Evolutionary conservation across 2,888 invertebrate species (phyloP), one percentile per base, ranked within the genome.

Genomic region (Sarcophaga caerulescens): DNA sequence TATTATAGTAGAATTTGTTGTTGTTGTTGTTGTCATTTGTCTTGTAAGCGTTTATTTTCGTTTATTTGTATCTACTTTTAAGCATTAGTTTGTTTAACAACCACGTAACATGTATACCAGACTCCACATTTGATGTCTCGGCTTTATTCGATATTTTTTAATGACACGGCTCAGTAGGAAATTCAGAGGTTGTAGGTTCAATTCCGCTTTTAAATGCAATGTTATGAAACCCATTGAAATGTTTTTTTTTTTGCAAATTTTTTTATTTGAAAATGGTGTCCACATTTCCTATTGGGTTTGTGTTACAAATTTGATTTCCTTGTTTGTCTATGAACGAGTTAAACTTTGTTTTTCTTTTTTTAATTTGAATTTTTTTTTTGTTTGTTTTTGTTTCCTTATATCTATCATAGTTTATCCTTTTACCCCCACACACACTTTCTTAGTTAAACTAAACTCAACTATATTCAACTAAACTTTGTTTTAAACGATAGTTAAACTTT

Each of bases 61-160:
- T 59, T 65, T 66, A 19, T 63, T 52, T 73, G 1, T 10, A 10
- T 10, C 35, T 35, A 10, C 35, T 83, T 60, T 63, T 69, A 73
- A 45, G 57, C 57, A 69, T 83, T 73, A 74, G 63, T 78, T 83
- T 57, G 62, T 74, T 68, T 45, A 78, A 74, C 68, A 74, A 60
- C 69, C 69, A 69, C 45, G 74, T 73, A 81, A 81, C 81, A 8
- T 73, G 68, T 73, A 77, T 71, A 19, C 23, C 47, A 73, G 77
- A 68, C 77, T 35, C 11, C 17, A 70, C 25, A 44, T 52, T 74
- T 23, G 14, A 17, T 17, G 35, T 35, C 35, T 35, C 2, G 0
- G 35, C 8, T 10, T 8, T 35, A 35, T 1, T 1, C 35, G 35
- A 35, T 35, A 10, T 35, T 35, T 35, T 35, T 70, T 17, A n/a